A percentile compares a stretch with the other conserved stretches of the same genome.
Evolutionary conservation across 2,888 invertebrate species (phyloP).

Genomic region (Eristalinus sepulchralis): DNA sequence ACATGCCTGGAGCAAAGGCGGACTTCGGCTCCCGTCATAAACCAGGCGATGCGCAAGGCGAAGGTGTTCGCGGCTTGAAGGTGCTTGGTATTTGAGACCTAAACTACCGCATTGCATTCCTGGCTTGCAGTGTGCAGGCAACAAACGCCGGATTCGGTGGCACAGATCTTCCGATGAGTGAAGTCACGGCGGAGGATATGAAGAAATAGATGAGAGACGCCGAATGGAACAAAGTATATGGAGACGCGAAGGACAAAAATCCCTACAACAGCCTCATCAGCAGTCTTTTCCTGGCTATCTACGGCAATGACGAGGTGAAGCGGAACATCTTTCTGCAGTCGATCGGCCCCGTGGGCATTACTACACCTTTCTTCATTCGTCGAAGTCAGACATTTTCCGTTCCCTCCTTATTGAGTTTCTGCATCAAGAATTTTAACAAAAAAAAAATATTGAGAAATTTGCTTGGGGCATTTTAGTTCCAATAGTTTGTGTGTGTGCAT

Average conservation of each 20-base stretch:
- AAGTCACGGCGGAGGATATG: constrained; percentile 95
- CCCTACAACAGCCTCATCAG: constrained; percentile 94
- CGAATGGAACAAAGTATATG: constrained; percentile 97
- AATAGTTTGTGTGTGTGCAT: too few species aligned
- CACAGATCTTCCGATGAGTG: constrained; percentile 90
- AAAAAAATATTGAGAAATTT: too few species aligned
- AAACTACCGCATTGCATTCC: constrained; percentile 92
- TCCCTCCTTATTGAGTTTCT: too few species aligned
- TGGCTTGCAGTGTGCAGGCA: constrained; percentile 95
- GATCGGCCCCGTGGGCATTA: constrained; percentile 98
- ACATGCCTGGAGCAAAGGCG: constrained; percentile 92
- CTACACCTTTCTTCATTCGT: constrained; percentile 84
- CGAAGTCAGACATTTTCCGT: not conserved
- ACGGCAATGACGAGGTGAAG: constrained; percentile 98
- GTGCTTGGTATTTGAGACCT: constrained; percentile 93
- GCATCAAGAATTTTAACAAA: too few species aligned
- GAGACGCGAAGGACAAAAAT: constrained; percentile 97
- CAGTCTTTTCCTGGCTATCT: constrained; percentile 97
- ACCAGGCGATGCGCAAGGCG: constrained; percentile 87
- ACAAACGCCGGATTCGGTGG: constrained; percentile 94
- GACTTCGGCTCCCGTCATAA: constrained; percentile 90
- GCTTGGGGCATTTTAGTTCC: too few species aligned
- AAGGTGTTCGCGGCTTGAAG: constrained; percentile 92
- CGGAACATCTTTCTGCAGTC: constrained; percentile 94
- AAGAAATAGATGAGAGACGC: constrained; percentile 95